Evolutionary conservation across 2,888 invertebrate species (phyloP).

Genomic region (Exocentrus adspersus): DNA sequence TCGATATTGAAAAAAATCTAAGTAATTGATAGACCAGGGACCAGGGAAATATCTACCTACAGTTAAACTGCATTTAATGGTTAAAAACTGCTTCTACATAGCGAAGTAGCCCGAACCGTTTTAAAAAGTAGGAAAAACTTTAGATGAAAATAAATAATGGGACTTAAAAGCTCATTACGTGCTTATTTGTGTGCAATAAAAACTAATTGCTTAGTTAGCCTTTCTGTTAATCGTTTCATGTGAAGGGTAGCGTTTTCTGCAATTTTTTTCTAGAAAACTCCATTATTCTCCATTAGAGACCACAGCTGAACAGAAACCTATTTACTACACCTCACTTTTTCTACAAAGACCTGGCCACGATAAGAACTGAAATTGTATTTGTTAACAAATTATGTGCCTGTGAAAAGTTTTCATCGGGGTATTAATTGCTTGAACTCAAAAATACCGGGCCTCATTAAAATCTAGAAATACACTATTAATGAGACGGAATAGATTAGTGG

Average conservation of each 20-base stretch:
- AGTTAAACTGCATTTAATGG: too few relatives aligned
- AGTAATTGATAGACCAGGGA: too few relatives aligned
- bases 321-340: conserved; percentile 25
- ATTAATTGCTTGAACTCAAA: conserved; percentile 26
- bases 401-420: conserved; percentile 10
- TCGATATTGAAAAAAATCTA: too few relatives aligned
- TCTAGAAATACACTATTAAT: conserved; percentile 23
- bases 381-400: conserved; percentile 20
- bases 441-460: conserved; percentile 22
- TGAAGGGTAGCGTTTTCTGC: conserved; percentile 8
- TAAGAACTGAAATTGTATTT: conserved; percentile 7
- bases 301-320: conserved; percentile 7
- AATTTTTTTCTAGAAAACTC: conserved; percentile 18
- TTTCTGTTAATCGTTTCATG: conserved; percentile 11
- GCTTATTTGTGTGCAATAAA: background rate
- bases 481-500: conserved; percentile 18
- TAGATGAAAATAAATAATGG: conserved; percentile 1
- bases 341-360: conserved; percentile 27
- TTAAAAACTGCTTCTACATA: too few relatives aligned
- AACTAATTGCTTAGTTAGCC: conserved; percentile 10
- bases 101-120: too few relatives aligned
- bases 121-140: background rate
- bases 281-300: conserved; percentile 23
- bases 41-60: too few relatives aligned
- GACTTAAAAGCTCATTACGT: conserved; percentile 5